Evolutionary conservation across 2,113 vertebrate species (phyloP), one percentile per base, ranked within the genome.

Genomic region (Alethe castanea): DNA sequence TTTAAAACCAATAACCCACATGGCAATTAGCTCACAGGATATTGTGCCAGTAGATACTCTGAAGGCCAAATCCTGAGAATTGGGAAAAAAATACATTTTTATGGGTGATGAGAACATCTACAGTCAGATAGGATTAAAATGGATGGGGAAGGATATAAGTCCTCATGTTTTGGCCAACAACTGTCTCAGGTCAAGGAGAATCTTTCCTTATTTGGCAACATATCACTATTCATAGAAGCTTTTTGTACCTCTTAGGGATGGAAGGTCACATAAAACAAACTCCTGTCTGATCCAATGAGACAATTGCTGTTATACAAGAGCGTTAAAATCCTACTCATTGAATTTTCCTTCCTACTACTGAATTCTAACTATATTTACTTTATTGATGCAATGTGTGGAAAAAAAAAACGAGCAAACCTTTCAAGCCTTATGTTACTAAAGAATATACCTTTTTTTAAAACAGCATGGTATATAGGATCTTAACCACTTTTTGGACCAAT

Each of bases 181-280:
- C 67, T 86, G 6, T 78, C 33, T 56, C 29, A 95, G 54, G 38
- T 35, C 3, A n/a, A 82, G 82, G 73, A 92, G 36, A 83, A 92
- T 78, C 90, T 86, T 78, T 36, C 93, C 93, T 81, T 96, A 71
- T 93, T 95, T 95, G 85, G 92, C 56, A 86, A 66, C 23, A 35
- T 45, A 71, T 47, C 61, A 45, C 57, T 80, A 26, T 40, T 85
- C 33, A 0, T 88, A 52, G 66, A 52, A 40, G 64, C 8, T 74
- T 86, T 80, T 78, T 56, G 40, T 92, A 88, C 57, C 67, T 86
- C 60, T 45, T 60, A n/a, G n/a, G 29, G 66, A 86, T 70, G 22
- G 83, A 80, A 95, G 79, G 82, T 93, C 74, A 40, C 72, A 45
- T 38, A 70, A 96, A 92, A 77, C 35, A 72, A 90, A 94, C 56